Base-by-base conservation (phyloP, 2,888 invertebrate species). In the Tuta absoluta region DNA sequence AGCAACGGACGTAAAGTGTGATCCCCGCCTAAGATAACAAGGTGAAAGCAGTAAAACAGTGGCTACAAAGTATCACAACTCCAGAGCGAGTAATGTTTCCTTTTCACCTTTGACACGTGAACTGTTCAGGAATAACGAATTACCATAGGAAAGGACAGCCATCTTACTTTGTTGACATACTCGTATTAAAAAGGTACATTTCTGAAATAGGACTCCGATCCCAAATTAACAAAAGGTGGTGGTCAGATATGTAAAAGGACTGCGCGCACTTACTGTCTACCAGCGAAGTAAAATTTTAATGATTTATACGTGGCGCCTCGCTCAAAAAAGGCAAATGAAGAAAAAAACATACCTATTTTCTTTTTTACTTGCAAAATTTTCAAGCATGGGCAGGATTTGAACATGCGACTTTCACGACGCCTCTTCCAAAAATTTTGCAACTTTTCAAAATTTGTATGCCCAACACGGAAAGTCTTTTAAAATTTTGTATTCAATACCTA, bases 171-270 rank as follows among this genome's bases (percentile, higher is more conserved):
- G 62, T 57, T 65, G 62, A 65, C 62, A 45, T n/a, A 61, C n/a
- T 49, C 24, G 48, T n/a, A n/a, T n/a, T n/a, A 28, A 49, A 57
- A 21, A 57, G 57, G 58, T 49, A 62, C 65, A 58, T 65, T 65
- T 58, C 62, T 70, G 72, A 78, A 77, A 80, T 79, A 77, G 75
- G 72, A 71, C 71, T 72, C 69, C 66, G 68, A 63, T 67, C 69
- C 70, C 67, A 71, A 72, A 77, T 74, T 73, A 76, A 78, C 75
- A 79, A 73, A 73, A 73, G n/a, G 71, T 74, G 81, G 78, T 75
- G 81, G 75, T 71, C 69, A 21, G 33, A 65, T 45, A 45, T 45
- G 41, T 45, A 17, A 17, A 37, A n/a, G 45, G 45, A 1, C 17
- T 45, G 45, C 2, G 45, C 45, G 11, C 45, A 45, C 17, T 17